phyloP scores from a whole-genome alignment of 2,888 invertebrate genomes.

The Melolontha melolontha region DNA sequence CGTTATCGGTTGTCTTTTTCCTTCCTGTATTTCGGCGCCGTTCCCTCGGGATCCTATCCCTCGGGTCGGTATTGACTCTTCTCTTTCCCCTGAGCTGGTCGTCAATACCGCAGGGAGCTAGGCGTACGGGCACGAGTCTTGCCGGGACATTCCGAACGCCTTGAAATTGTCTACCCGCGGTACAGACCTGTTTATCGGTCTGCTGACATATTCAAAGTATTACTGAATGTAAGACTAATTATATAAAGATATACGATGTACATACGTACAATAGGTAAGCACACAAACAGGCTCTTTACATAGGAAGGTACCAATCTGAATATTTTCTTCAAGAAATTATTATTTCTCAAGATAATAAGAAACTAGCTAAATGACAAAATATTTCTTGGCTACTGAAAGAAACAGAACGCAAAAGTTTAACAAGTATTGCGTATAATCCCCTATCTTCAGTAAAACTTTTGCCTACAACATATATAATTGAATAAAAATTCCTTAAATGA shows the following conservation, averaged over 20 bases:
- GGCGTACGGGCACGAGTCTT: constrained; percentile 60
- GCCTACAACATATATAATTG: no score
- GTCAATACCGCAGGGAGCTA: constrained; percentile 70
- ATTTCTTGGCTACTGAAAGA: no score
- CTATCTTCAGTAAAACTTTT: no score
- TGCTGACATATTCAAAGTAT: constrained; percentile 49
- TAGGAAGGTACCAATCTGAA: no score
- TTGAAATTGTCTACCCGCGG: constrained; percentile 60
- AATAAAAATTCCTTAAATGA: no score
- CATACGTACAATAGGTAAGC: no score
- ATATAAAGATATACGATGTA: not conserved
- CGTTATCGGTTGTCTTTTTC: constrained; percentile 52
- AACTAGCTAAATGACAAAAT: no score
- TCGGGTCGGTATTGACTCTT: constrained; percentile 71
- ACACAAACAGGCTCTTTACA: no score
- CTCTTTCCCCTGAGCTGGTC: constrained; percentile 68
- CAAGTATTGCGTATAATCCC: no score
- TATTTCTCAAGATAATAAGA: no score
- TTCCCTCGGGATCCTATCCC: constrained; percentile 63
- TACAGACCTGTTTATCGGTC: constrained; percentile 60
- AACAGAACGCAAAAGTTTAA: no score
- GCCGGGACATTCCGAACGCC: constrained; percentile 55
- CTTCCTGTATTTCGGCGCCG: constrained; percentile 55
- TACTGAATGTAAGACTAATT: constrained; percentile 30
- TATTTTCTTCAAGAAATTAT: no score